Percentiles rank a stretch among this genome's conserved stretches.
phyloP scores from a whole-genome alignment of 92 coral and sea anemone genomes.

The Bergia puertoricense region DNA sequence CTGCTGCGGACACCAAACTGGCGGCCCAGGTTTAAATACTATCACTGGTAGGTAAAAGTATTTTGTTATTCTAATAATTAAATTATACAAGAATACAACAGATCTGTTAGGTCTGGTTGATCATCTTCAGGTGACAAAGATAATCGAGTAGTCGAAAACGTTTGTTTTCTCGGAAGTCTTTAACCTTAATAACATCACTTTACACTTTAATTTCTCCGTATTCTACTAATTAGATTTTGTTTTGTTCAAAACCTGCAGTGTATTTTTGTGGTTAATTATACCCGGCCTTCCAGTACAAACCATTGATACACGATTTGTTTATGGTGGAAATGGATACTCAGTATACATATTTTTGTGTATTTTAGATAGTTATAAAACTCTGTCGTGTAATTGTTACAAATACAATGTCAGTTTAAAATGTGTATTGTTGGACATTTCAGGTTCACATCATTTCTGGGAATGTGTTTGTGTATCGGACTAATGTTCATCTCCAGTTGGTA shows the following conservation, averaged over 20 bases:
- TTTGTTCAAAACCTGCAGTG: no score
- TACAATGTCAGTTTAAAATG: not conserved
- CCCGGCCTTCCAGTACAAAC: not conserved
- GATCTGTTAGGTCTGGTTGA: not conserved
- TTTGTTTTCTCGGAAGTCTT: no score
- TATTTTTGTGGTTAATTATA: not conserved
- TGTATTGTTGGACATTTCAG: constrained; percentile 39
- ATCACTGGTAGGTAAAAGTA: constrained; percentile 83
- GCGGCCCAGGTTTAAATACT: constrained; percentile 95
- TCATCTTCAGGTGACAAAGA: no score
- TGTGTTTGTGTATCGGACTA: constrained; percentile 87
- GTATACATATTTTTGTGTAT: no score
- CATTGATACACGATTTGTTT: not conserved
- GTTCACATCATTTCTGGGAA: constrained; percentile 93
- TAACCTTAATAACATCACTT: no score
- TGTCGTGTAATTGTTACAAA: not conserved
- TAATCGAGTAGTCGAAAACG: no score
- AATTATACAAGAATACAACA: not conserved
- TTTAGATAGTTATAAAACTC: no score
- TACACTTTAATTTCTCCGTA: no score
- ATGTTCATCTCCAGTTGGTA: constrained; percentile 99
- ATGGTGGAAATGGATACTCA: not conserved
- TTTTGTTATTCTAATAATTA: not conserved
- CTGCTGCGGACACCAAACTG: constrained; percentile 95
- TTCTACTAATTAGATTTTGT: no score